Percentiles rank a stretch among this genome's conserved stretches.
phyloP scores from a whole-genome alignment of 2,888 invertebrate genomes.

The Dendrolimus houi region DNA sequence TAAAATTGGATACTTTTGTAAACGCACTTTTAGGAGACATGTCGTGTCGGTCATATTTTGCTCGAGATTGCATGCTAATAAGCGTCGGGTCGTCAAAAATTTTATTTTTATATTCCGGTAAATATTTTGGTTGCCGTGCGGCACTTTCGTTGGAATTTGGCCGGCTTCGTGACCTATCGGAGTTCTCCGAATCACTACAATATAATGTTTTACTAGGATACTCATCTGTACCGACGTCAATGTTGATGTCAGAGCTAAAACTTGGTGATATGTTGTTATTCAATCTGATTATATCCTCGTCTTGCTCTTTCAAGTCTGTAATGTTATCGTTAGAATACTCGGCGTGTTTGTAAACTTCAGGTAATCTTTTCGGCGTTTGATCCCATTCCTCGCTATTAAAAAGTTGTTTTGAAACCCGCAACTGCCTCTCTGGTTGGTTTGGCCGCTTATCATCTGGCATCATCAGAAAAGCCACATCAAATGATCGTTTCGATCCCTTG shows the following conservation, averaged over 20 bases:
- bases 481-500: conserved; percentile 83
- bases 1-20: conserved; percentile 82
- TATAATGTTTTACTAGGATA: conserved; percentile 65
- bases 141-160: conserved; percentile 75
- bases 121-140: conserved; percentile 65
- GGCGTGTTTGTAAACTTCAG: conserved; percentile 62
- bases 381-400: conserved; percentile 69
- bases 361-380: conserved; percentile 51
- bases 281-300: conserved; percentile 55
- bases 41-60: conserved; percentile 62
- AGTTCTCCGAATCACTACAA: conserved; percentile 70
- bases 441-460: conserved; percentile 89
- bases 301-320: conserved; percentile 51
- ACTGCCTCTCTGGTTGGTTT: conserved; percentile 75
- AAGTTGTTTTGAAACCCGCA: conserved; percentile 68
- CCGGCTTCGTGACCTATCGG: conserved; percentile 65
- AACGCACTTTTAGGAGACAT: conserved; percentile 86
- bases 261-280: conserved; percentile 68
- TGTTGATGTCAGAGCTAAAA: conserved; percentile 67
- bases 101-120: conserved; percentile 73
- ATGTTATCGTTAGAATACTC: conserved; percentile 56
- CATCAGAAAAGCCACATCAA: conserved; percentile 94
- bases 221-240: conserved; percentile 71
- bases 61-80: conserved; percentile 69
- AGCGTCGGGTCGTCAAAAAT: conserved; percentile 78